Base-by-base conservation (phyloP, 2,113 vertebrate genomes). In the Anguilla rostrata region DNA sequence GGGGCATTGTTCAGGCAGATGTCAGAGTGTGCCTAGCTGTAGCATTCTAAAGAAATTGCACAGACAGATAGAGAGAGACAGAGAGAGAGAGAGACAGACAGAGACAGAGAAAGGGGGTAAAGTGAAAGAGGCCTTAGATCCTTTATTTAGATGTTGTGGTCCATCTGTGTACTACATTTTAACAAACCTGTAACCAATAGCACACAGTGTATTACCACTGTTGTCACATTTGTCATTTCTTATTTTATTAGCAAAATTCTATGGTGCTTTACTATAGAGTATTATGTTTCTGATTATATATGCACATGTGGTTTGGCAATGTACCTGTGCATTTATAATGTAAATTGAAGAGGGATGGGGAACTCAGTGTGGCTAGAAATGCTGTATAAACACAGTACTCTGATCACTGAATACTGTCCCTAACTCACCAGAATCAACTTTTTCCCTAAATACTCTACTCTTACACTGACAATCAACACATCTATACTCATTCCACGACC, bases 1-100 rank as follows among this genome's bases (percentile, higher is more conserved):
- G 16, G 83, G 79, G 89, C 89, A 92, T 93, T 93, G 89, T 92
- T 86, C 39, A 89, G 85, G 84, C 91, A 91, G 89, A 92, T 92
- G 90, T 49, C 89, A 87, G 87, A 39, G 86, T 83, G 66, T 63
- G 79, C 82, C 78, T 49, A 46, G 60, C 29, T 78, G 53, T 66
- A 71, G 83, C 85, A 75, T 49, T 60, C 34, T 60, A 53, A 16
- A 41, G 81, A 82, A 40, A 84, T 81, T 57, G 22, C 56, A 43
- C 60, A 82, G 20, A 53, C 2, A 57, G 29, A 9, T 46, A 83
- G 7, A 22, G 43, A 78, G 41, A 22, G 22, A n/a, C 60, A n/a
- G 43, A 53, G 34, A 46, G 39, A 26, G 14, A 80, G 53, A 26
- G 57, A 53, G 56, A 39, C 20, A 29, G 0, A 60, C 0, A 60